Conservation (phyloP, 2,888 invertebrate species). For the Caenorhabditis drosophilae region DNA sequence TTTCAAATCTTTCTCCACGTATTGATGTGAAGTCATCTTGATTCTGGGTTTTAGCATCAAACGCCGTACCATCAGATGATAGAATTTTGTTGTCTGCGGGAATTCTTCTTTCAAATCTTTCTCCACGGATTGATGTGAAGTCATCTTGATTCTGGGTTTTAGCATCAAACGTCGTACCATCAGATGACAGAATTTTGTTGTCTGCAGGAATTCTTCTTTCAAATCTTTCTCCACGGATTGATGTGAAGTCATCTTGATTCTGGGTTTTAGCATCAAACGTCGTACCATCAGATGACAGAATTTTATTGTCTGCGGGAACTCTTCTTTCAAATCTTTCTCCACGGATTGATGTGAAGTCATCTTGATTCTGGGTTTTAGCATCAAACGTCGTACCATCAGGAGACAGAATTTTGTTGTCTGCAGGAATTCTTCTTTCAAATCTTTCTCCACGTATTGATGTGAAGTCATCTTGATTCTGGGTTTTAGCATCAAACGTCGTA, state of each 20-base stretch:
- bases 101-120: too few relatives aligned
- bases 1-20: too few relatives aligned
- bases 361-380: constrained; percentile 12
- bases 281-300: constrained; percentile 24
- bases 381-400: constrained; percentile 1
- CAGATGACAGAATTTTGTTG: too few relatives aligned
- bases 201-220: too few relatives aligned
- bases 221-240: too few relatives aligned
- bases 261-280: constrained; percentile 26
- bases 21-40: too few relatives aligned
- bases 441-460: constrained; percentile 41
- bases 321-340: not conserved
- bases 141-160: too few relatives aligned
- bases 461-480: constrained; percentile 31
- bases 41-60: too few relatives aligned
- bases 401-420: constrained; percentile 39
- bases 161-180: too few relatives aligned
- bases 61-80: too few relatives aligned
- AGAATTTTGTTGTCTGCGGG: too few relatives aligned
- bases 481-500: constrained; percentile 27
- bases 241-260: constrained; percentile 21
- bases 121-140: too few relatives aligned
- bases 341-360: constrained; percentile 4
- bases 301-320: constrained; percentile 41
- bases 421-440: constrained; percentile 26